Base-by-base conservation (phyloP, 2,797 vertebrate species). In the Apogon talboti region DNA sequence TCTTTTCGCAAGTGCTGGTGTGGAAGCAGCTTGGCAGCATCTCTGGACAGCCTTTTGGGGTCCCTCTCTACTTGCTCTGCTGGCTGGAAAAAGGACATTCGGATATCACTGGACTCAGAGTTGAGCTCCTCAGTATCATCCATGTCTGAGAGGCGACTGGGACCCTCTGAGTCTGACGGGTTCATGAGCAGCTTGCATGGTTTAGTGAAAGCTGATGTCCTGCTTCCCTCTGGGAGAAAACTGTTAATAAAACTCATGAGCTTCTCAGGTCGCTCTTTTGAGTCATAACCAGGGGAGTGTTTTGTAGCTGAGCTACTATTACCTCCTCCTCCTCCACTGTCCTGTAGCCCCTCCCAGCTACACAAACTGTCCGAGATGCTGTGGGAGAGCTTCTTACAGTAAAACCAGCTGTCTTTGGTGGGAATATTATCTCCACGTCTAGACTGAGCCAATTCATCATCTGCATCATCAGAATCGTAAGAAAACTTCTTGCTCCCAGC, bases 351-450 rank as follows among this genome's bases (percentile, higher is more conserved):
- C 56, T 95, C 94, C 95, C 93, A 95, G 88, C 93, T 93, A 87
- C 95, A 95, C 4, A 96, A 89, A 77, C 95, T 96, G 82, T 96
- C 96, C 11, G 96, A 97, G 84, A 95, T 60, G 54, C 96, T 96
- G 52, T 94, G 96, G 12, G 95, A 95, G 78, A 95, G 91, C 76
- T 90, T 94, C 56, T 74, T 93, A 46, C 89, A 89, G 35, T 80
- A 91, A 13, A 89, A 84, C 91, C 91, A 92, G 71, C 78, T 88
- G 71, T 93, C 91, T 76, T 93, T 95, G 42, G 82, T 92, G 41
- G 95, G 92, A 52, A 92, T 71, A 50, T 90, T 89, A 61, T 91
- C 91, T 58, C 87, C 81, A 55, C 87, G 70, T 18, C 74, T 33
- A 1, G 93, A 92, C 0, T 92, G 91, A n/a, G 78, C 79, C 54